phyloP scores from a whole-genome alignment of 2,113 vertebrate genomes.

The Dasyprocta punctata region DNA sequence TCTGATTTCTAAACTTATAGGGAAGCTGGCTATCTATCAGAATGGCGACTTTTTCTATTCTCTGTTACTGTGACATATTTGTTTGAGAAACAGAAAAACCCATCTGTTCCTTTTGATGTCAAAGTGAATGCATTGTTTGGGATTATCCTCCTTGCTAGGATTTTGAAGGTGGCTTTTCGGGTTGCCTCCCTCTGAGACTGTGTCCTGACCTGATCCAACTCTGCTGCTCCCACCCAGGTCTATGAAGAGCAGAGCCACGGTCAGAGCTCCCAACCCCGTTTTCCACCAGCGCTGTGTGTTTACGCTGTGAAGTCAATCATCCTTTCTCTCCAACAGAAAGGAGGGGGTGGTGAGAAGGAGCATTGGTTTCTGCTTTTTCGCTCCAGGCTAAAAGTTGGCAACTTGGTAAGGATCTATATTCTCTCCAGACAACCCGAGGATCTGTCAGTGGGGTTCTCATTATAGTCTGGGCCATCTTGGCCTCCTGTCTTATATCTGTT shows the following conservation, averaged over 20 bases:
- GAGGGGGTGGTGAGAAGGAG: background rate
- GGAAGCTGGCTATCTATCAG: constrained; percentile 10
- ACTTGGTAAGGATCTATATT: constrained; percentile 42
- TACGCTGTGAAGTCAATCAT: constrained; percentile 43
- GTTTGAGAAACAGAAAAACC: constrained; percentile 65
- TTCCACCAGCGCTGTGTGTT: background rate
- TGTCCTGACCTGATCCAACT: background rate
- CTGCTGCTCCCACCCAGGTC: background rate
- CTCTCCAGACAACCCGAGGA: constrained; percentile 51
- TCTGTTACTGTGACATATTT: background rate
- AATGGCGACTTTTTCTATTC: constrained; percentile 43
- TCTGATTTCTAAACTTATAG: constrained; percentile 5
- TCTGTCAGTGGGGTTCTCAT: constrained; percentile 72
- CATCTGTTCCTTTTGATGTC: constrained; percentile 60
- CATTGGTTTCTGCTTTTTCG: constrained; percentile 30
- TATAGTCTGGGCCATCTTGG: constrained; percentile 59
- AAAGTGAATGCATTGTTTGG: constrained; percentile 33
- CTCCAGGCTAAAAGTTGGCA: constrained; percentile 71
- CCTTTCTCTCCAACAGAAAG: constrained; percentile 19
- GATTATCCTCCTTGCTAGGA: background rate
- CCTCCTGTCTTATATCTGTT: constrained; percentile 64
- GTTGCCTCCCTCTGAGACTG: background rate
- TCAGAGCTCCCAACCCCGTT: background rate
- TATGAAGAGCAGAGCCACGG: background rate
- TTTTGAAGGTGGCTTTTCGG: background rate